Base-by-base conservation (phyloP, 2,888 invertebrate genomes). In the Drosophila macrospina region DNA sequence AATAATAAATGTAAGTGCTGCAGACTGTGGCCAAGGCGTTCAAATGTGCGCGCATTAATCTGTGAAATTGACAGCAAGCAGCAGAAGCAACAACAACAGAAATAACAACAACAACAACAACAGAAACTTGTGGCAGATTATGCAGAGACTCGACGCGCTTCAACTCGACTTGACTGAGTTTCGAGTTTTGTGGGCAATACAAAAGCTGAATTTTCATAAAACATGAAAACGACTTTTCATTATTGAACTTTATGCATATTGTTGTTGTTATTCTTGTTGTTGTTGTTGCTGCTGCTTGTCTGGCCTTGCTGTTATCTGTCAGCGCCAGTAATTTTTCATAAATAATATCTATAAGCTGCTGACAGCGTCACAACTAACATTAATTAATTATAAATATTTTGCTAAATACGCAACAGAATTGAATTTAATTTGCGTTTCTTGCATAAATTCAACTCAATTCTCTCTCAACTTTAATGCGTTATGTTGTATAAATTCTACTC, bases 61-160 rank as follows among this genome's bases (percentile, higher is more conserved):
- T 83, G 82, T 88, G 81, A 83, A 83, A 83, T 88, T 88, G 82
- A 83, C 81, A 80, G 88, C 81, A 64, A 34, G n/a, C n/a, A n/a
- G n/a, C n/a, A n/a, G n/a, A n/a, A 20, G 20, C 57, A 67, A 37
- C 56, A 68, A 32, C 52, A 32, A 26, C 30, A 57, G 15, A 3
- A 57, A 59, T 8, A 20, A 39, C 10, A 44, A n/a, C 7, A 50
- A 15, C 4, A 42, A 30, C 2, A 39, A 11, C 32, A 55, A 28
- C 30, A 30, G 16, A n/a, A 52, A 7, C 16, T 41, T 44, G 32
- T 41, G 36, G 44, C 36, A 55, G 20, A 51, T 54, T 76, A 62
- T 80, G 61, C 80, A 50, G 30, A 57, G 48, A 34, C 20, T 39
- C 34, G 68, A 16, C 15, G 34, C 32, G 44, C 47, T 44, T 60